Evolutionary conservation across 2,797 vertebrate species (phyloP), one percentile per base, ranked within the genome.

Genomic region (Muscicapa comitata): DNA sequence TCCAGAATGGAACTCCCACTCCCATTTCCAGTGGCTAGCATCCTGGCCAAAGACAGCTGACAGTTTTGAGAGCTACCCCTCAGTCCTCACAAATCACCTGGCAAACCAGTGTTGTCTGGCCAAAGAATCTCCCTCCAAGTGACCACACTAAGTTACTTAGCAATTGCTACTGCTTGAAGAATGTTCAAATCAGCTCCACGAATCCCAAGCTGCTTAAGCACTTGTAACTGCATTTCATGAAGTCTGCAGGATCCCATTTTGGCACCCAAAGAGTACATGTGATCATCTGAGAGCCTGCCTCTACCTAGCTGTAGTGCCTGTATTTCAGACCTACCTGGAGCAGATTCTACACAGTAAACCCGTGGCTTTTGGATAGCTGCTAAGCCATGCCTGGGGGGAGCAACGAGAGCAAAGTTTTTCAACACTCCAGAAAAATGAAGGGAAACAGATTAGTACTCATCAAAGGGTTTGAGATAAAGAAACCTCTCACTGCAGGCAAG

Each of bases 261-360:
- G 85, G 67, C 24, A 72, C 13, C 31, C 72, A 58, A 35, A 61
- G 25, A 74, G 50, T 26, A 53, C 6, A 21, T 6, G 35, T 0
- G 17, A 26, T 45, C 55, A 42, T 73, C 50, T 70, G 74, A 90
- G 11, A 66, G 21, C 86, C 92, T 95, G 83, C 86, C 57, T 59
- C 73, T 96, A 35, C 80, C 91, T 94, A 58, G 68, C 87, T 87
- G 80, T 47, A 76, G 70, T 31, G 65, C 65, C 94, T 93, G n/a
- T 25, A 45, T 85, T 96, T 93, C 78, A 90, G 68, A 92, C 86
- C 74, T 94, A 97, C 90, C 82, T 94, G 91, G 89, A 96, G 95
- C 65, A 96, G 73, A 72, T 94, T 86, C 95, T 93, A 97, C 50
- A 97, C 28, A 95, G 95, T 77, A 96, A 90, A 96, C 89, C 81